Evolutionary conservation across 2,113 vertebrate genomes (phyloP).

Genomic region (Elephantulus edwardii): DNA sequence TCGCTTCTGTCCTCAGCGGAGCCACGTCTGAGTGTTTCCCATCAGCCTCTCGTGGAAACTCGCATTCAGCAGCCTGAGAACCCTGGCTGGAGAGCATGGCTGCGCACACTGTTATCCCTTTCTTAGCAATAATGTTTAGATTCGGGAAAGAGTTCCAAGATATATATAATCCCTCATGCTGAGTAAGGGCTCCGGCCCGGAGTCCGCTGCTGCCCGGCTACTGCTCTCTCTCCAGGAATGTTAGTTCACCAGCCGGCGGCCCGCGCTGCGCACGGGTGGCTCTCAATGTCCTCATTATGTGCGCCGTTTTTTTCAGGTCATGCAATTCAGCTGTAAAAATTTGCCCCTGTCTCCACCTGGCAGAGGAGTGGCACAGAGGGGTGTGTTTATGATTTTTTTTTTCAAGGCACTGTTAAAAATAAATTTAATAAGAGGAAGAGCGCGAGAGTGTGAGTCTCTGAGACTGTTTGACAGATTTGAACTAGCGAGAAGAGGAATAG

Average conservation of each 20-base stretch:
- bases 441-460: slow-evolving; percentile 67
- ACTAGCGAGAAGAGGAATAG: slow-evolving; percentile 72
- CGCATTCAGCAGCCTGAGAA: slow-evolving; percentile 71
- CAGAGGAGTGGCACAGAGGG: slow-evolving; percentile 75
- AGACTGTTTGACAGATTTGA: slow-evolving; percentile 76
- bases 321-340: slow-evolving; percentile 85
- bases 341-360: slow-evolving; percentile 84
- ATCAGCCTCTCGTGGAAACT: slow-evolving; percentile 72
- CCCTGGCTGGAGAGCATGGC: slow-evolving; percentile 75
- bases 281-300: slow-evolving; percentile 85
- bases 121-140: slow-evolving; percentile 88
- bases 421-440: slow-evolving; percentile 81
- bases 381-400: slow-evolving; percentile 77
- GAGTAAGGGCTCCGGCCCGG: slow-evolving; percentile 84
- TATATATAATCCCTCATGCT: slow-evolving; percentile 87
- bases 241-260: slow-evolving; percentile 79
- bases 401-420: slow-evolving; percentile 81
- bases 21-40: slow-evolving; percentile 76
- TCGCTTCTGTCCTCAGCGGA: slow-evolving; percentile 44
- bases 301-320: slow-evolving; percentile 80
- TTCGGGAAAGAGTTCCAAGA: slow-evolving; percentile 86
- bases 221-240: slow-evolving; percentile 82
- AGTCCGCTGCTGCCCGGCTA: slow-evolving; percentile 76
- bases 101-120: slow-evolving; percentile 83
- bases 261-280: slow-evolving; percentile 74